A percentile compares a stretch with the other conserved stretches of the same genome.
Evolutionary conservation across 2,888 invertebrate species (phyloP).

Genomic region (Priocnemis perturbator): DNA sequence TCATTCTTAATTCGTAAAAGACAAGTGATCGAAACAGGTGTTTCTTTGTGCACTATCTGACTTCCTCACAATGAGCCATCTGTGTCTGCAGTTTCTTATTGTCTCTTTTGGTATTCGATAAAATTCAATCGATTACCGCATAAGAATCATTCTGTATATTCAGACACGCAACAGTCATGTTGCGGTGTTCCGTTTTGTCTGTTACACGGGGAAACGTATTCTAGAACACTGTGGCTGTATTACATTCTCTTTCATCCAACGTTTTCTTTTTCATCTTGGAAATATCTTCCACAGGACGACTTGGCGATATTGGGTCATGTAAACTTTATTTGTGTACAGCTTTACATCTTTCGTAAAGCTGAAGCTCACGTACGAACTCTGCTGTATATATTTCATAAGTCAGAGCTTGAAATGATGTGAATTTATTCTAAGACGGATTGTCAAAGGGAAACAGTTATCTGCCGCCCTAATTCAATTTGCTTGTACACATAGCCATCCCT

Average conservation of each 20-base stretch:
- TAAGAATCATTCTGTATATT: too few relatives aligned
- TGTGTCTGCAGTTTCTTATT: too few relatives aligned
- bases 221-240: constrained; percentile 6
- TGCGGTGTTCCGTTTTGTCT: neutral
- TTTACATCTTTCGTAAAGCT: constrained; percentile 13
- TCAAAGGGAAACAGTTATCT: constrained; percentile 43
- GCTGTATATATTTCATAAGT: too few relatives aligned
- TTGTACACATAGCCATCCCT: constrained; percentile 21
- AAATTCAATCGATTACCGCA: too few relatives aligned
- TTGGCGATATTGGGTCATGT: constrained; percentile 21
- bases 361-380: neutral
- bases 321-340: constrained; percentile 34
- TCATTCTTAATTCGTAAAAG: too few relatives aligned
- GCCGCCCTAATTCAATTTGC: constrained; percentile 6
- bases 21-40: too few relatives aligned
- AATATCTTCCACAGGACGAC: constrained; percentile 35
- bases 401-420: constrained; percentile 13
- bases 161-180: too few relatives aligned
- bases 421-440: constrained; percentile 43
- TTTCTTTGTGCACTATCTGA: too few relatives aligned
- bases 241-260: neutral
- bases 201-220: neutral
- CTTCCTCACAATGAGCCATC: too few relatives aligned
- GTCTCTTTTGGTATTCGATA: too few relatives aligned
- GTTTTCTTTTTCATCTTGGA: constrained; percentile 3